Base-by-base conservation (phyloP, 2,888 invertebrate genomes). In the Hymenopus coronatus region DNA sequence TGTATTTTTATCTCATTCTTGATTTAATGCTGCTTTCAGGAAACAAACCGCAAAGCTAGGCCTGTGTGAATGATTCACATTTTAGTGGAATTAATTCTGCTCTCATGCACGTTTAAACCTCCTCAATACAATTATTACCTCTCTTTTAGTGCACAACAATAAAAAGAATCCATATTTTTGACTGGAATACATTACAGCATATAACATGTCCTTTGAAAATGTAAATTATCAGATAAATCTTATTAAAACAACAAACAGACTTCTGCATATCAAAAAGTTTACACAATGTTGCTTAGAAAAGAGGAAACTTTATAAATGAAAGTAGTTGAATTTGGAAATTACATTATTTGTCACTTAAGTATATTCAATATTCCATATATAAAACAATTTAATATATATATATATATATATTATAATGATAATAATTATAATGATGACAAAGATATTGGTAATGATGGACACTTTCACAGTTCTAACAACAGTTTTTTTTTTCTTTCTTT, bases 161-260 rank as follows among this genome's bases (percentile, higher is more conserved):
- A 70, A 70, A 70, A 70, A 15, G 54, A 70, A 70, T 70, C 25
- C 15, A 70, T 70, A 20, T 70, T 70, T 70, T 25, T 70, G 54
- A 70, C 54, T 70, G 33, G 33, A 82, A 88, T 88, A 88, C 30
- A 40, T 81, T 88, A 88, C 81, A 89, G 70, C 85, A 88, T 88
- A 85, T 88, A 88, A 70, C 85, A 88, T 25, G 20, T 25, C 54
- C 54, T 70, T 70, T 70, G 20, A 20, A 70, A 70, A 70, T 15
- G 20, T 70, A 70, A 70, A 70, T 70, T 20, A 70, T 70, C 20
- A 70, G 54, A 70, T 20, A 70, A 20, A 20, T 70, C 20, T 20
- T 89, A 89, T 88, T 89, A 70, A 89, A 89, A 89, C 87, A 89
- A 89, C 88, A 85, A 89, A 89, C 88, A 88, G 84, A 87, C 83